A percentile compares a stretch with the other conserved stretches of the same genome.
Evolutionary conservation across 1,140 invertebrate genomes (phyloP).

Genomic region (Drosophila nigrodunni): DNA sequence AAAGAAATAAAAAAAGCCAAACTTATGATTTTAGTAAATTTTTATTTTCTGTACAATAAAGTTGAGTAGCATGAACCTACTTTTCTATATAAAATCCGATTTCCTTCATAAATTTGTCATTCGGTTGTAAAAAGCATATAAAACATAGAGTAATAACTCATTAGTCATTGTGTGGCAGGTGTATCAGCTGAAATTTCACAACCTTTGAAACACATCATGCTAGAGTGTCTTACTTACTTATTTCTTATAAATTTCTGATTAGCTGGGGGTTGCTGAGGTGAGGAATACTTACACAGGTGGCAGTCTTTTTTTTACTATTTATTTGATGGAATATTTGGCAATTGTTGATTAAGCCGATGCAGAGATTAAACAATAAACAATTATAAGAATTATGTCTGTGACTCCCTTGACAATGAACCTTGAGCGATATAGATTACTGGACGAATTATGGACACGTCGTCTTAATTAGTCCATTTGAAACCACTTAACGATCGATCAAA

Average conservation of each 20-base stretch:
- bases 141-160: constrained; percentile 1
- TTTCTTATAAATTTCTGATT: background rate
- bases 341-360: background rate
- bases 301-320: no score
- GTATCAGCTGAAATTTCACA: constrained; percentile 16
- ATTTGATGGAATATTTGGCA: background rate
- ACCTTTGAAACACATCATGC: constrained; percentile 23
- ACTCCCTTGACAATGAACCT: constrained; percentile 21
- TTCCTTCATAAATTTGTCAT: background rate
- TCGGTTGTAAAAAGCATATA: no score
- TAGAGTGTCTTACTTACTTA: constrained; percentile 7
- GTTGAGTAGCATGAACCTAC: no score
- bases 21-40: no score
- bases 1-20: no score
- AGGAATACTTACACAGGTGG: background rate
- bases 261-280: background rate
- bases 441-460: constrained; percentile 8
- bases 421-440: constrained; percentile 4
- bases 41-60: no score
- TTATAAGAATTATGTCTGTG: constrained; percentile 1
- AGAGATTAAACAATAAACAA: background rate
- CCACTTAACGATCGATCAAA: background rate
- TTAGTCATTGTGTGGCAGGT: background rate
- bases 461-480: background rate
- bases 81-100: no score